A percentile compares a stretch with the other conserved stretches of the same genome.
These are phyloP conservation scores for Paramuricea clavata DNA, from an alignment of 92 coral and sea anemone genomes.

Conservation along the genomic window DNA sequence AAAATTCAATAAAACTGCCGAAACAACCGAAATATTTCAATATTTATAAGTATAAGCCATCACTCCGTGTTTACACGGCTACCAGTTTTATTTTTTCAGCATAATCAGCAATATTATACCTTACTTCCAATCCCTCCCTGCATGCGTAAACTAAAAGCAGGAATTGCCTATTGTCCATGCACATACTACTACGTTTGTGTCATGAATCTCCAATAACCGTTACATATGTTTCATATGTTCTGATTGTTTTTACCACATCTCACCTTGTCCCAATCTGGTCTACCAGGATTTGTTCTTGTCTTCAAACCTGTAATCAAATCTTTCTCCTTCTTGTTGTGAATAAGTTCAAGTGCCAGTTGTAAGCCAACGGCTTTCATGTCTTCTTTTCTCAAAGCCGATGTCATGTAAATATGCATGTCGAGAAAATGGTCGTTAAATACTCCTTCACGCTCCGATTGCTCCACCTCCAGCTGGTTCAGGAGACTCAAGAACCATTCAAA, in stretches of 20 bases:
- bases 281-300: slow-evolving; percentile 88
- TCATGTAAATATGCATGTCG: slow-evolving; percentile 51
- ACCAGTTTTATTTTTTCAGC: too few relatives aligned
- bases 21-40: too few relatives aligned
- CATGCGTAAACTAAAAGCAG: too few relatives aligned
- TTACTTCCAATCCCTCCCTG: too few relatives aligned
- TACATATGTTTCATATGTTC: too few relatives aligned
- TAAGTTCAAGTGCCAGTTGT: slow-evolving; percentile 54
- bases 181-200: too few relatives aligned
- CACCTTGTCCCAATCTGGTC: slow-evolving; percentile 91
- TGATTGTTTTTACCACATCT: not conserved
- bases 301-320: slow-evolving; percentile 89
- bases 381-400: slow-evolving; percentile 42
- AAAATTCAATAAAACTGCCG: too few relatives aligned
- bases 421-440: slow-evolving; percentile 40
- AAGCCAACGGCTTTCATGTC: slow-evolving; percentile 44
- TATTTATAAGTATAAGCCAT: too few relatives aligned
- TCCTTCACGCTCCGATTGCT: slow-evolving; percentile 44
- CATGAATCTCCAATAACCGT: too few relatives aligned
- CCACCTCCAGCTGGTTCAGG: slow-evolving; percentile 30
- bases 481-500: slow-evolving; percentile 51
- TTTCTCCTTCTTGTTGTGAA: slow-evolving; percentile 83
- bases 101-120: too few relatives aligned
- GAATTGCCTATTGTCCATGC: not conserved
- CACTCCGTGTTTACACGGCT: too few relatives aligned